These are phyloP conservation scores for Protodeltote pygarga DNA, from an alignment of 2,888 invertebrate species.

Conservation along the genomic window DNA sequence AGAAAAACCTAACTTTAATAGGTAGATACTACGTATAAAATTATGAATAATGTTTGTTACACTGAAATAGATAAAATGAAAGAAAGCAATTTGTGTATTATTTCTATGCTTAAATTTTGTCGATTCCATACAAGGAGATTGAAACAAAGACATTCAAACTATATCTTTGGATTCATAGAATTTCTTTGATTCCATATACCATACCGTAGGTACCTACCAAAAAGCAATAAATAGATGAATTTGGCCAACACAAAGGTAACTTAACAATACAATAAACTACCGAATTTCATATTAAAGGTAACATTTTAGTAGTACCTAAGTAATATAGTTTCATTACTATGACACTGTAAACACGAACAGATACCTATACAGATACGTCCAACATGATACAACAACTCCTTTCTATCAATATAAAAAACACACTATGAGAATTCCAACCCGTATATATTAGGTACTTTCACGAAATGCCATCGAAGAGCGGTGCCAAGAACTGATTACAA, in stretches of 20 bases:
- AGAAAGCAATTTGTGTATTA: constrained; percentile 58
- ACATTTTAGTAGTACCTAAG: no score
- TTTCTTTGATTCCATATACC: no score
- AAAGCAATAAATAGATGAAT: no score
- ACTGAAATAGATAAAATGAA: constrained; percentile 81
- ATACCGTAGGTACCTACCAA: no score
- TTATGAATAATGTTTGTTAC: constrained; percentile 83
- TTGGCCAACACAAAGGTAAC: no score
- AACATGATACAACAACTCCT: no score
- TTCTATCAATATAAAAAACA: no score
- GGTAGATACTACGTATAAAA: constrained; percentile 66
- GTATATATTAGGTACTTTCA: no score
- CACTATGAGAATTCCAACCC: no score
- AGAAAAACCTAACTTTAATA: constrained; percentile 70
- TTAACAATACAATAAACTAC: no score
- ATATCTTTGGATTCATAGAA: neutral
- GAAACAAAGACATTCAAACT: neutral
- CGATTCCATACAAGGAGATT: neutral
- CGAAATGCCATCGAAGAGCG: constrained; percentile 1
- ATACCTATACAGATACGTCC: no score
- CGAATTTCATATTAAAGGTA: no score
- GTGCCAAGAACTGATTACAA: constrained; percentile 38
- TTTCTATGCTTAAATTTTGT: constrained; percentile 18
- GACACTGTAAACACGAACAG: constrained; percentile 6
- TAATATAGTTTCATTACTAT: neutral